A percentile compares a stretch with the other conserved stretches of the same genome.
Conservation (phyloP, 2,888 invertebrate genomes). For the Lasioglossum vierecki region DNA sequence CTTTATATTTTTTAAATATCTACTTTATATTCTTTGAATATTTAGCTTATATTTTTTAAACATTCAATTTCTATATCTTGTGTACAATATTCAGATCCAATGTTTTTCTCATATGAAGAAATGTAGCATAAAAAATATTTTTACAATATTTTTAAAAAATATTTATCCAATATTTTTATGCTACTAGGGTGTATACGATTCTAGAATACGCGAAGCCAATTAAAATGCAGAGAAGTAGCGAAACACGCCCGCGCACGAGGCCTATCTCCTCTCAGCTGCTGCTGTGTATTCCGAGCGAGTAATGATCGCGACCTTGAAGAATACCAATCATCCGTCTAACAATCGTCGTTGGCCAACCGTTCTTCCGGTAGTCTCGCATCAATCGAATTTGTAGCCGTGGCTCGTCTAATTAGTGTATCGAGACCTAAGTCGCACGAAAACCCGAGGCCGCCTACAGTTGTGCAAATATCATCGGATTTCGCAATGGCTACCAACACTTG, state of each 20-base stretch:
- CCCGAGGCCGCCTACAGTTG: slow-evolving; percentile 7
- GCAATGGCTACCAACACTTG: slow-evolving; percentile 40
- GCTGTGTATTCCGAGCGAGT: background rate
- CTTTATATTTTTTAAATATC: too few relatives aligned
- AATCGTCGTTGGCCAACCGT: background rate
- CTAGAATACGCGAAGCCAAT: slow-evolving; percentile 26
- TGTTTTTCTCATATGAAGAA: too few relatives aligned
- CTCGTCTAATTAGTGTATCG: slow-evolving; percentile 13
- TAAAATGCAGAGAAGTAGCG: slow-evolving; percentile 27
- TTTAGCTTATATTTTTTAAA: too few relatives aligned
- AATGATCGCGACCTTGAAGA: slow-evolving; percentile 40
- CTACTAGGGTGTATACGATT: background rate
- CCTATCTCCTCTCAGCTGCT: background rate
- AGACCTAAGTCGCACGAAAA: background rate
- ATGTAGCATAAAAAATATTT: too few relatives aligned
- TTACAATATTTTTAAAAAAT: too few relatives aligned
- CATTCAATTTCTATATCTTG: too few relatives aligned
- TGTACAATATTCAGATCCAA: too few relatives aligned
- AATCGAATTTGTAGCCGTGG: background rate
- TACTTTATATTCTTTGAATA: too few relatives aligned
- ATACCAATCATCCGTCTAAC: slow-evolving; percentile 22
- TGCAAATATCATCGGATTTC: slow-evolving; percentile 56
- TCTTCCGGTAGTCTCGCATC: slow-evolving; percentile 25
- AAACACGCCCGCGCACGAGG: slow-evolving; percentile 13
- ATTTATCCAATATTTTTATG: too few relatives aligned